Conservation (phyloP, 2,113 vertebrate species). For the Catharus fuscescens region DNA sequence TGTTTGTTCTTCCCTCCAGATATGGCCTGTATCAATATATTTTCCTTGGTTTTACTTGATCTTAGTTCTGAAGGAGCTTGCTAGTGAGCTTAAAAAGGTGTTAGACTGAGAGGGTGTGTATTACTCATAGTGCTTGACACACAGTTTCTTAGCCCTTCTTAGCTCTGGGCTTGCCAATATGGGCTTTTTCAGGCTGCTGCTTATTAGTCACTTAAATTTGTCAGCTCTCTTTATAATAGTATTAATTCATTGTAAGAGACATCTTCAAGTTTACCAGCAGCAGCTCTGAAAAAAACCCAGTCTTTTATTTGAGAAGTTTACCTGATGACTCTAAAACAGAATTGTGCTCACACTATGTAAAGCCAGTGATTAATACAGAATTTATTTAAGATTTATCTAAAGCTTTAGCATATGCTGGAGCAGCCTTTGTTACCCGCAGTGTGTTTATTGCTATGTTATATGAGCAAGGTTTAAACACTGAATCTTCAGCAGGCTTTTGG, state of each 20-base stretch:
- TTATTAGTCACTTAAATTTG: background rate
- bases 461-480: background rate
- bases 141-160: background rate
- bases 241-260: background rate
- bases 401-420: background rate
- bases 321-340: background rate
- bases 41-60: background rate
- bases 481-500: background rate
- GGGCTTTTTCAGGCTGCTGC: background rate
- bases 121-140: background rate
- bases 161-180: background rate
- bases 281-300: background rate
- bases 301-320: background rate
- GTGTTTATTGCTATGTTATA: rapidly evolving
- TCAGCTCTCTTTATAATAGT: background rate
- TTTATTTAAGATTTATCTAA: background rate
- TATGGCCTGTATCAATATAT: background rate
- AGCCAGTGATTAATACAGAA: background rate
- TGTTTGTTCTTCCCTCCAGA: background rate
- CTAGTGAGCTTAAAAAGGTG: background rate
- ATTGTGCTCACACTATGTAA: background rate
- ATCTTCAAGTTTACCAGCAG: background rate
- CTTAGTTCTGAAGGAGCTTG: background rate
- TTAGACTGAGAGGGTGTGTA: background rate
- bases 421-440: background rate